Evolutionary conservation across 1,140 invertebrate species (phyloP), one percentile per base, ranked within the genome.

Genomic region (Drosophila pseudoananassae): DNA sequence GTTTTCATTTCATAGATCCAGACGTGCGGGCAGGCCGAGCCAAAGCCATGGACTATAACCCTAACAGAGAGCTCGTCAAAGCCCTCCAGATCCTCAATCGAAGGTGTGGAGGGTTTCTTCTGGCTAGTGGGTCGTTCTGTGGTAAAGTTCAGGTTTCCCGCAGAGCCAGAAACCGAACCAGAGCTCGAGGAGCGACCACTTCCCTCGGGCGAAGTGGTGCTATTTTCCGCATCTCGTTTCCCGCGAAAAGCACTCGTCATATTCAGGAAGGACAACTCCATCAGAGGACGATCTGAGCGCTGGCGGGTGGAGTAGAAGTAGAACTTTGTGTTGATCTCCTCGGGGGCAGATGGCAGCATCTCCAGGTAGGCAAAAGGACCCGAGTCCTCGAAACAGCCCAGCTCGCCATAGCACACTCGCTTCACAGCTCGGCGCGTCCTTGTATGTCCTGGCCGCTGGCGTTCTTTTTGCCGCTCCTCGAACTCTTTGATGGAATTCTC

Each of bases 1-100:
- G 96, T 95, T 38, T 97, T 94, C 96, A 99, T 98, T 88, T 98
- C 97, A 83, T 97, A 96, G 0, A 98, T 97, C 98, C 98, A 99
- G 8, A 97, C 95, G 71, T 97, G 95, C 15, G 95, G 94, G 82
- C 97, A 98, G 77, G 96, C 96, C 46, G 97, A 97, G 1, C 97
- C 97, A 85, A 99, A 99, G 3, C 98, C 98, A 82, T 99, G 98
- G 0, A 98, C 97, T 63, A 99, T 96, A 20, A 99, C 94, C 91
- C 98, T 97, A 12, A 96, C 96, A 0, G 96, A 95, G n/a, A 92
- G 68, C 45, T 91, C 82, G 49, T 92, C 84, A 61, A 92, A 91
- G 2, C 91, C 91, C 52, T 91, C 82, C 17, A 92, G 74, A 12
- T 91, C 76, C 25, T 90, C 79, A 2, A 92, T 76, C 0, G 89